phyloP scores from a whole-genome alignment of 92 coral and sea anemone genomes.

The Heteractis magnifica region DNA sequence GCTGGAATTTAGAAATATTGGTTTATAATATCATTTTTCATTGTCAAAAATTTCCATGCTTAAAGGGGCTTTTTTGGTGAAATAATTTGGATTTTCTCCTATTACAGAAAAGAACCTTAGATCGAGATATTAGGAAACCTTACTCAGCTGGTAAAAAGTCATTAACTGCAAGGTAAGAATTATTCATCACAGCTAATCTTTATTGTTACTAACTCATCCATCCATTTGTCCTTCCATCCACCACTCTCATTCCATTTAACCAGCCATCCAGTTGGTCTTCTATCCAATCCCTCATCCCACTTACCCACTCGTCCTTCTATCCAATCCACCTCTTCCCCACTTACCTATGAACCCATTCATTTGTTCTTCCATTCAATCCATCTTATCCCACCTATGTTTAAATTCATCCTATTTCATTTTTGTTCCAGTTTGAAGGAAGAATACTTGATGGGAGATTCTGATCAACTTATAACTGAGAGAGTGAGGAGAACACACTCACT shows the following conservation, averaged over 20 bases:
- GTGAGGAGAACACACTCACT: constrained; percentile 69
- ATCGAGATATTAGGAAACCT: constrained; percentile 58
- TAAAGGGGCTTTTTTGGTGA: not conserved
- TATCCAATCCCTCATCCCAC: not conserved
- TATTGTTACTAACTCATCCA: not conserved
- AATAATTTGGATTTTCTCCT: not conserved
- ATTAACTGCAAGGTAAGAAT: constrained; percentile 44
- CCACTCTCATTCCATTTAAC: not conserved
- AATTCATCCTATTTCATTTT: not conserved
- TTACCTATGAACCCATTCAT: not conserved
- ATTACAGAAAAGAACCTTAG: constrained; percentile 70
- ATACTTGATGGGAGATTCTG: constrained; percentile 45
- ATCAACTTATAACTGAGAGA: constrained; percentile 48
- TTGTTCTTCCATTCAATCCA: not conserved
- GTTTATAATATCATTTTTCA: no score
- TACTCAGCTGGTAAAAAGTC: constrained; percentile 34
- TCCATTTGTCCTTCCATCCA: not conserved
- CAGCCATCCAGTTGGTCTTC: not conserved
- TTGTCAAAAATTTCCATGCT: not conserved
- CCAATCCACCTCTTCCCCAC: not conserved
- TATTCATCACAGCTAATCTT: not conserved
- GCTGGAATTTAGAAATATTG: no score
- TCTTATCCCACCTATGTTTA: not conserved
- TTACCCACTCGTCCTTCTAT: not conserved
- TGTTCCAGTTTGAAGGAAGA: constrained; percentile 71